Evolutionary conservation across 2,113 vertebrate species (phyloP).

Genomic region (Odontesthes bonariensis): DNA sequence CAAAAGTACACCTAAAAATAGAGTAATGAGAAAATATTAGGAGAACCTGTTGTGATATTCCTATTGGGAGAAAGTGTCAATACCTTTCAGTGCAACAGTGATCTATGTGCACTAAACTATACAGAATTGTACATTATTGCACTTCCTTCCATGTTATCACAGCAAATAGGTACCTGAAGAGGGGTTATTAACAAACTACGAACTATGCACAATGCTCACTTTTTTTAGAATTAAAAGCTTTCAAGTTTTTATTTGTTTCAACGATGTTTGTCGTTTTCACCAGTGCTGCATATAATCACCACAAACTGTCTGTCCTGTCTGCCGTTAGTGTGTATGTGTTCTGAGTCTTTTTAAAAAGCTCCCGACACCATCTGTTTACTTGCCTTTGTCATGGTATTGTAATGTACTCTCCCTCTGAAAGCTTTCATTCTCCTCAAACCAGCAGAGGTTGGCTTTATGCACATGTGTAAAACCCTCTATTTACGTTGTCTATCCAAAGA

Average conservation of each 20-base stretch:
- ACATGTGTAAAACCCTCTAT: conserved; percentile 57
- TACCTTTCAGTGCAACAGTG: conserved; percentile 84
- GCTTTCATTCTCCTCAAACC: conserved; percentile 60
- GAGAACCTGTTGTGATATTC: conserved; percentile 77
- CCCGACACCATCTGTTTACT: conserved; percentile 57
- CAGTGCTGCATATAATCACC: conserved; percentile 78
- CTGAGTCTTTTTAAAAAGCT: conserved; percentile 66
- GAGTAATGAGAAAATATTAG: conserved; percentile 69
- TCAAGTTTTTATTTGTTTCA: conserved; percentile 71
- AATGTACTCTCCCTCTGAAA: conserved; percentile 66
- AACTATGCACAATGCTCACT: conserved; percentile 88
- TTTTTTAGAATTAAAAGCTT: conserved; percentile 83
- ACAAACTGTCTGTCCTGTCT: conserved; percentile 73
- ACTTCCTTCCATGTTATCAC: conserved; percentile 84
- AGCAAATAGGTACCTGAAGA: conserved; percentile 79
- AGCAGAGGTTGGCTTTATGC: conserved; percentile 69
- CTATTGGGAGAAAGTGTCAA: conserved; percentile 77
- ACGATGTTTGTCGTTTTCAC: conserved; percentile 77
- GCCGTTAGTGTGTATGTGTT: conserved; percentile 74
- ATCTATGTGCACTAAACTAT: conserved; percentile 82
- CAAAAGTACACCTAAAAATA: conserved; percentile 77
- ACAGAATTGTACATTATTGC: conserved; percentile 82
- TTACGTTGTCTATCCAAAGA: conserved; percentile 71
- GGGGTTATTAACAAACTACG: conserved; percentile 76
- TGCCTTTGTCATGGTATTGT: conserved; percentile 67